Percentiles rank a stretch among this genome's conserved stretches.
phyloP scores from a whole-genome alignment of 2,888 invertebrate genomes.

The Tipula unca region DNA sequence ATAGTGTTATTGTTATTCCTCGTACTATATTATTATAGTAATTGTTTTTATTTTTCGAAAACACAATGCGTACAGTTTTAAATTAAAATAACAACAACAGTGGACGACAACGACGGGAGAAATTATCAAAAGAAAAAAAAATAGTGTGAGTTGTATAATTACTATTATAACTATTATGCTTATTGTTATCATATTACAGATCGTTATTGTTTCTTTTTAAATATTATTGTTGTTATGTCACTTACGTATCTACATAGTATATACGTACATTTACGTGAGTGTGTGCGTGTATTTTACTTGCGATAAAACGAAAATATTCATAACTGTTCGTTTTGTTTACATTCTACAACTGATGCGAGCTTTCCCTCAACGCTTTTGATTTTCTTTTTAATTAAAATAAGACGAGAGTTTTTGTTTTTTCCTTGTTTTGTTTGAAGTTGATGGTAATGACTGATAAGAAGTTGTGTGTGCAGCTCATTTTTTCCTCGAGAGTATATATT shows the following conservation, averaged over 20 bases:
- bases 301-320: not conserved
- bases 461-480: not conserved
- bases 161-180: not conserved
- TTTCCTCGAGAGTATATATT: not conserved
- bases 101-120: not conserved
- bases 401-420: not conserved
- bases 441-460: not conserved
- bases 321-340: constrained; percentile 8
- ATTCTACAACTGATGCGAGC: not conserved
- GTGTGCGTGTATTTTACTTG: not conserved
- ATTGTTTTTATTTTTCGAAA: not conserved
- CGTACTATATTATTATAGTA: not conserved
- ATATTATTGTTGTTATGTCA: not conserved
- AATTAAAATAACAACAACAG: not conserved
- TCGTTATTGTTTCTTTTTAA: not conserved
- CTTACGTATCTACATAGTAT: not conserved
- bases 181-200: not conserved
- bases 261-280: not conserved
- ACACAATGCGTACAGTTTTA: not conserved
- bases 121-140: not conserved
- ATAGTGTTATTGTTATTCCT: not conserved
- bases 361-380: not conserved
- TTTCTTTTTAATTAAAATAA: constrained; percentile 1
- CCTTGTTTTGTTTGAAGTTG: not conserved
- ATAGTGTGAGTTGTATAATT: not conserved